Evolutionary conservation across 2,888 invertebrate genomes (phyloP).

Genomic region (Stenodera caucasica): DNA sequence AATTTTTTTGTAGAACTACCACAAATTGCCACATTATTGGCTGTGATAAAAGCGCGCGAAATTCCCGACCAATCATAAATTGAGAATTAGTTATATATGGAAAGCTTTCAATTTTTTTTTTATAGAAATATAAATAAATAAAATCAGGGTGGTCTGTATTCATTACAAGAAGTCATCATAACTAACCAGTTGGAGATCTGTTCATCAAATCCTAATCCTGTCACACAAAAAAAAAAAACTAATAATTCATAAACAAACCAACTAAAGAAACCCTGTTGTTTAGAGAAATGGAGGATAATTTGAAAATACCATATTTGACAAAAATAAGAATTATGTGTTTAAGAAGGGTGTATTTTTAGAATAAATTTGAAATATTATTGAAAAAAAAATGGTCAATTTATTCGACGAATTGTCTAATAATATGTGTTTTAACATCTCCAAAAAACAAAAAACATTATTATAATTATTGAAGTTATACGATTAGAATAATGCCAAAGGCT

Average conservation of each 20-base stretch:
- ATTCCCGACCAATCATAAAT: no score
- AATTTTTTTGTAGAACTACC: no score
- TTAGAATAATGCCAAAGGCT: background rate
- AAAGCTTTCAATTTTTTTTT: no score
- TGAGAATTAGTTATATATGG: no score
- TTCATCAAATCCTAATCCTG: slow-evolving; percentile 6
- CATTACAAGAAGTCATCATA: background rate
- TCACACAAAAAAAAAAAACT: no score
- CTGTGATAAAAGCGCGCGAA: no score
- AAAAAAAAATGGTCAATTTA: background rate
- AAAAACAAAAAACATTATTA: no score
- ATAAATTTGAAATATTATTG: background rate
- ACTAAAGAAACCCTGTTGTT: background rate
- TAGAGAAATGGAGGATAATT: background rate
- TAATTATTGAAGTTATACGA: no score
- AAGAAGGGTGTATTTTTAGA: background rate
- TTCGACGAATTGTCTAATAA: no score
- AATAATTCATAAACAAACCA: background rate
- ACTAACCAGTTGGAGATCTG: slow-evolving; percentile 1
- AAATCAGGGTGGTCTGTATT: background rate
- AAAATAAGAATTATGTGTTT: background rate
- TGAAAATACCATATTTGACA: background rate
- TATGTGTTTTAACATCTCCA: no score
- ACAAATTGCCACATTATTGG: no score
- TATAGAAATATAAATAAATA: background rate